phyloP scores from a whole-genome alignment of 1,140 invertebrate species.

The Atta texana region DNA sequence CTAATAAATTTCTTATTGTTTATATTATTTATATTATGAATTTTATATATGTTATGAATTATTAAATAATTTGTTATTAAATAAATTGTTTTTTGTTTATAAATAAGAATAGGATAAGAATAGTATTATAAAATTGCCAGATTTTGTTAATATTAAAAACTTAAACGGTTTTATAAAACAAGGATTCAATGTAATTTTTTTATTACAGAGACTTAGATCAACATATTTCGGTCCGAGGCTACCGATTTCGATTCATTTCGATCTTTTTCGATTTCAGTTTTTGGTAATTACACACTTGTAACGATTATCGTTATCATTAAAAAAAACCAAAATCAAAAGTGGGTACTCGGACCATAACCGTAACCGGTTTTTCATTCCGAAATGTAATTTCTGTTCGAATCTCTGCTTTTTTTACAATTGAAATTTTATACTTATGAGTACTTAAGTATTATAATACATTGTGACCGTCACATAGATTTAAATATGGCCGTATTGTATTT shows the following conservation, averaged over 20 bases:
- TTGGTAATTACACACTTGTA: too few species aligned
- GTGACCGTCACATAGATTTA: slow-evolving; percentile 5
- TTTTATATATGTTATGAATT: background rate
- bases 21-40: background rate
- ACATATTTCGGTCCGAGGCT: too few species aligned
- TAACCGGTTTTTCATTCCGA: too few species aligned
- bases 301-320: too few species aligned
- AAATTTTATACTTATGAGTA: slow-evolving; percentile 31
- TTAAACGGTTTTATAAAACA: background rate
- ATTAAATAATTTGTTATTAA: background rate
- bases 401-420: background rate
- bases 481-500: background rate
- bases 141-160: slow-evolving; percentile 19
- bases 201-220: background rate
- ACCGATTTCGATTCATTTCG: too few species aligned
- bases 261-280: too few species aligned
- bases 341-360: too few species aligned
- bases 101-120: background rate
- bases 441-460: slow-evolving; percentile 8
- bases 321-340: too few species aligned
- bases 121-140: background rate
- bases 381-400: too few species aligned
- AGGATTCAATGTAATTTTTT: slow-evolving; percentile 27
- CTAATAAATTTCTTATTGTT: too few species aligned
- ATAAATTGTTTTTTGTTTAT: slow-evolving; percentile 9